phyloP scores from a whole-genome alignment of 2,113 vertebrate genomes.

The Tringa solitaria region DNA sequence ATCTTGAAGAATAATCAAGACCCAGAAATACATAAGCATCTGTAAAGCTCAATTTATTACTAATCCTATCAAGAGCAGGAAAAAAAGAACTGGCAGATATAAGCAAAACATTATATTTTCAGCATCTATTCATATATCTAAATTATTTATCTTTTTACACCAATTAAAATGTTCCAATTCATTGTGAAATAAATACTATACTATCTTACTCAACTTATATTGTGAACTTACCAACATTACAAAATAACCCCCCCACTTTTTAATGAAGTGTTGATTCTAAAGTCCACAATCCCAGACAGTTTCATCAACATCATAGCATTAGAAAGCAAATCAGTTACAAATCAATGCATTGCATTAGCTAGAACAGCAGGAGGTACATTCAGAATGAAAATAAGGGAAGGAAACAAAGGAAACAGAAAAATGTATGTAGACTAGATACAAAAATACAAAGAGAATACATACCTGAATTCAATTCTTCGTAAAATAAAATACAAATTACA shows the following conservation, averaged over 20 bases:
- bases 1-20: constrained; percentile 64
- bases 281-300: background rate
- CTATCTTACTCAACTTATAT: constrained; percentile 13
- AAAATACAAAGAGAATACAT: constrained; percentile 61
- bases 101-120: background rate
- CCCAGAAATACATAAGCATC: constrained; percentile 50
- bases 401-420: constrained; percentile 57
- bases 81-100: background rate
- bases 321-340: constrained; percentile 24
- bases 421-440: background rate
- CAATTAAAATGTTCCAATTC: background rate
- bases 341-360: constrained; percentile 9
- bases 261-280: constrained; percentile 15
- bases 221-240: background rate
- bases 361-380: constrained; percentile 32
- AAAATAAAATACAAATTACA: constrained; percentile 64
- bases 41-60: constrained; percentile 42
- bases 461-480: constrained; percentile 77
- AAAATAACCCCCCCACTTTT: background rate
- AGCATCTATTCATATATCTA: background rate
- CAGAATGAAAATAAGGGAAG: constrained; percentile 46
- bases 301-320: background rate
- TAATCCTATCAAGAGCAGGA: constrained; percentile 19
- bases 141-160: background rate
- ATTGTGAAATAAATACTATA: background rate